Conservation (phyloP, 1,140 invertebrate genomes). For the Globodera rostochiensis region DNA sequence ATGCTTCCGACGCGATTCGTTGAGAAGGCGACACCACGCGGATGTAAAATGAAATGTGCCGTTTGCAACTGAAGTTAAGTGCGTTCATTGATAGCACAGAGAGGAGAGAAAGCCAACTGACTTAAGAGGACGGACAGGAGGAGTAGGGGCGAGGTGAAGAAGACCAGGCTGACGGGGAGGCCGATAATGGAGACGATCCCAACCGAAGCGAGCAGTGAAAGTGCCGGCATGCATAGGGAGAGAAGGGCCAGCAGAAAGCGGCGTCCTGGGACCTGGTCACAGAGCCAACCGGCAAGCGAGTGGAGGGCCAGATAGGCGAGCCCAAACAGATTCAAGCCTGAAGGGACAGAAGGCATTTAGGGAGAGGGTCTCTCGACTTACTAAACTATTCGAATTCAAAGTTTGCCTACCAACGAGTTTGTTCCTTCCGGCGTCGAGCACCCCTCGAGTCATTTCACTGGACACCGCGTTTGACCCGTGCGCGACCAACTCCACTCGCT, state of each 20-base stretch:
- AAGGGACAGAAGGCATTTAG: neutral
- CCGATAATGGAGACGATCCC: constrained; percentile 37
- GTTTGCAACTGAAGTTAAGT: constrained; percentile 36
- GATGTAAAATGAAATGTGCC: constrained; percentile 37
- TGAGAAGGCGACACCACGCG: constrained; percentile 30
- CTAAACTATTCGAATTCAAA: neutral
- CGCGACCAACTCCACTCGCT: constrained; percentile 29
- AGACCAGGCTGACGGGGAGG: constrained; percentile 35
- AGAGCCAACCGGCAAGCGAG: constrained; percentile 35
- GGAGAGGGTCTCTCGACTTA: neutral
- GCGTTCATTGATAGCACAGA: constrained; percentile 14
- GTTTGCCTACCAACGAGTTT: neutral
- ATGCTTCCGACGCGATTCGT: constrained; percentile 42
- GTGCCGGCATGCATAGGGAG: constrained; percentile 24
- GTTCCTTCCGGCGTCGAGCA: constrained; percentile 20
- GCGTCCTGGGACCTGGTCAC: constrained; percentile 23
- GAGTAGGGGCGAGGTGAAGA: constrained; percentile 41
- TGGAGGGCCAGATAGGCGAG: constrained; percentile 36
- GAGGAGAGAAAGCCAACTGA: constrained; percentile 27
- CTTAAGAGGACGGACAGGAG: constrained; percentile 38
- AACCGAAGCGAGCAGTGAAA: constrained; percentile 24
- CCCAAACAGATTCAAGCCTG: constrained; percentile 34
- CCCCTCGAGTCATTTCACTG: constrained; percentile 38
- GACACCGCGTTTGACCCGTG: constrained; percentile 47
- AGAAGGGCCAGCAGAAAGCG: constrained; percentile 39